Conservation (phyloP, 2,113 vertebrate species). For the Lophotis ruficrista region DNA sequence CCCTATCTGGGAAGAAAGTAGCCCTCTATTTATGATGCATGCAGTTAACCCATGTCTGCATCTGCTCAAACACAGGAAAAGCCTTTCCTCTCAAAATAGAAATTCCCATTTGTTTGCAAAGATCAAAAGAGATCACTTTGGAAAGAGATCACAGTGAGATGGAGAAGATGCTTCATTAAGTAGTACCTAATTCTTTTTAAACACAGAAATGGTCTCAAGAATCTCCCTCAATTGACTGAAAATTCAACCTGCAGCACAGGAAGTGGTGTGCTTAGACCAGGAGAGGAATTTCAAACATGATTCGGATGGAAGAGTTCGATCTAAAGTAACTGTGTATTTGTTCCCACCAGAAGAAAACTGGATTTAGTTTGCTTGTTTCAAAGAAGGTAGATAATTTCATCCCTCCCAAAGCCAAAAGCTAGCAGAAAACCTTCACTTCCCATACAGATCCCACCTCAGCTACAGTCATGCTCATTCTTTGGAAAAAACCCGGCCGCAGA, state of each 20-base stretch:
- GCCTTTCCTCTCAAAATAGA: background rate
- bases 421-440: background rate
- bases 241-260: background rate
- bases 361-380: background rate
- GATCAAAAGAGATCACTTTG: too few relatives aligned
- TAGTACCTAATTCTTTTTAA: background rate
- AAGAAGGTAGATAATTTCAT: background rate
- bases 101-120: background rate
- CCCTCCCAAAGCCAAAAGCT: background rate
- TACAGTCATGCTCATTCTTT: background rate
- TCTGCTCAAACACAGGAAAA: background rate
- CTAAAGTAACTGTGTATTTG: background rate
- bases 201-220: background rate
- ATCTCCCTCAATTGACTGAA: background rate
- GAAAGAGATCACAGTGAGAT: background rate
- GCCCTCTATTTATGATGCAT: background rate
- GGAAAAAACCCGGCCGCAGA: background rate
- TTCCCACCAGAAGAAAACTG: background rate
- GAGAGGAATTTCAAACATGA: background rate
- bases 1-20: background rate
- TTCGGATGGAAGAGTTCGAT: background rate
- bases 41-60: background rate
- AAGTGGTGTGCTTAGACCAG: background rate
- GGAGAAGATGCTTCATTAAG: background rate
- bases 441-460: background rate